phyloP scores from a whole-genome alignment of 2,888 invertebrate genomes.

The Idaea straminata region DNA sequence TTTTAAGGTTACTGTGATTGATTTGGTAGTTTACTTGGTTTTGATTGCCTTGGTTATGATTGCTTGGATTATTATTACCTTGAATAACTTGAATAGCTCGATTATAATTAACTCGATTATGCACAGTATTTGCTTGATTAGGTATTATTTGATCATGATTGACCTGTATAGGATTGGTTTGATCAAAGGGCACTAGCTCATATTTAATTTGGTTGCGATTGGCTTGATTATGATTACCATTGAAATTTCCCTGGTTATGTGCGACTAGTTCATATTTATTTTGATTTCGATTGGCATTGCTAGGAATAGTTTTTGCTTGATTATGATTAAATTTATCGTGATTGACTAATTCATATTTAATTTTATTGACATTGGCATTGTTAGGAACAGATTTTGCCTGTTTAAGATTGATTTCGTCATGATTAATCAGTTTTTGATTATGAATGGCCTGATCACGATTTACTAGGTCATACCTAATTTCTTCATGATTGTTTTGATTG shows the following conservation, averaged over 20 bases:
- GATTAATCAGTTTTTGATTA: neutral
- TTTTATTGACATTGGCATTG: neutral
- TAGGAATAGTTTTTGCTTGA: neutral
- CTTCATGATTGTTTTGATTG: constrained; percentile 5
- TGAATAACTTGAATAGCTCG: neutral
- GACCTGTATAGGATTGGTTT: too few species aligned
- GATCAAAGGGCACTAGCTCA: too few species aligned
- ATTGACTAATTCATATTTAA: neutral
- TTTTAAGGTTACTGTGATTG: constrained; percentile 14
- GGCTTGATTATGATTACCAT: neutral
- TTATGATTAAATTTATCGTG: neutral
- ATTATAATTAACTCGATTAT: neutral
- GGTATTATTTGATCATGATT: neutral
- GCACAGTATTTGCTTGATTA: neutral
- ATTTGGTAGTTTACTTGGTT: constrained; percentile 19
- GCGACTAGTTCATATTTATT: neutral
- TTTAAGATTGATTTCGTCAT: neutral
- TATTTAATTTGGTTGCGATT: neutral
- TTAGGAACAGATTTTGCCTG: neutral
- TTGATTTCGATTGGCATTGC: neutral
- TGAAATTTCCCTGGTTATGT: neutral
- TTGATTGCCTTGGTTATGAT: neutral
- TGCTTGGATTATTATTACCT: neutral
- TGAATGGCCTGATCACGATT: neutral
- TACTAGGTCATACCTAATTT: constrained; percentile 2